Conservation (phyloP, 2,113 vertebrate genomes). For the Isurus oxyrinchus region DNA sequence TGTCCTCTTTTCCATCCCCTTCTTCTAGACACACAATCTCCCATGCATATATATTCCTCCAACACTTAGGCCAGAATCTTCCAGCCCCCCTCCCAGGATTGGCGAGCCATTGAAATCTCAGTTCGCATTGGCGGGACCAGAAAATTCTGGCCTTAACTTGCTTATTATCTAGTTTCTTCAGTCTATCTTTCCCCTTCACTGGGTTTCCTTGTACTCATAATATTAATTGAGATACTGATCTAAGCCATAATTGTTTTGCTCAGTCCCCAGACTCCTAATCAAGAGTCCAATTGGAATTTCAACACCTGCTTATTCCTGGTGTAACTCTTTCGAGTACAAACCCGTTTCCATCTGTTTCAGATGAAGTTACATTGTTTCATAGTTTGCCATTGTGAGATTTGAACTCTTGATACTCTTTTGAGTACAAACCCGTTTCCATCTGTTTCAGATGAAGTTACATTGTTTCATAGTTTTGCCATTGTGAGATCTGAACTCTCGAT, state of each 20-base stretch:
- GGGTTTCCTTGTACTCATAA: background rate
- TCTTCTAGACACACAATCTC: background rate
- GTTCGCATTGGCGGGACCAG: too few relatives aligned
- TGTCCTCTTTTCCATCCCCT: background rate
- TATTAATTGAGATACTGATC: background rate
- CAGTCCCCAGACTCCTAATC: background rate
- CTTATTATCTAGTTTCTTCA: background rate
- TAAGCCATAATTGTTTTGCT: background rate
- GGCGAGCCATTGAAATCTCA: too few relatives aligned
- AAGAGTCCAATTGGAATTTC: constrained; percentile 6
- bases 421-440: too few relatives aligned
- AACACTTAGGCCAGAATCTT: background rate
- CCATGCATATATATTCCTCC: background rate
- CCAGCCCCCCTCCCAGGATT: too few relatives aligned
- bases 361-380: too few relatives aligned
- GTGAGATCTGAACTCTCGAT: too few relatives aligned
- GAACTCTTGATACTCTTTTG: too few relatives aligned
- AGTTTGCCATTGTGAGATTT: too few relatives aligned
- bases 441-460: too few relatives aligned
- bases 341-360: too few relatives aligned
- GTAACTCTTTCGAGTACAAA: too few relatives aligned
- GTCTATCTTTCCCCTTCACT: background rate
- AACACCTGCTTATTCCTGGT: background rate
- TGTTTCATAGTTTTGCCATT: too few relatives aligned
- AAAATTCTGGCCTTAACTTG: background rate